Percentiles rank a stretch among this genome's conserved stretches.
These are phyloP conservation scores for Oxyura jamaicensis DNA, from an alignment of 2,113 vertebrate species.

Conservation along the genomic window DNA sequence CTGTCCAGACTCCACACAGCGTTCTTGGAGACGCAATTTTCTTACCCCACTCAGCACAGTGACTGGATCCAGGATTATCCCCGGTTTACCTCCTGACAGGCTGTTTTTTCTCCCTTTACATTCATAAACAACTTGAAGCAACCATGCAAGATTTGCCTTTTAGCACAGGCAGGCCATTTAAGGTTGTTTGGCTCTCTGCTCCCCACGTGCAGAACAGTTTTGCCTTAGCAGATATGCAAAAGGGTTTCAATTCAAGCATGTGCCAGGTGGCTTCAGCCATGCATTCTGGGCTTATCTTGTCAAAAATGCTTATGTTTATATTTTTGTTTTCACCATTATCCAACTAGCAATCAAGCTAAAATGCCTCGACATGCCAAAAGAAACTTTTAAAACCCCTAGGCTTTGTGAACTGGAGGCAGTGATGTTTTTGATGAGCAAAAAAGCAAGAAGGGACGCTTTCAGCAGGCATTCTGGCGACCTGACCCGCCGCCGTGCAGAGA, in stretches of 20 bases:
- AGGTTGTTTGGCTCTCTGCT: background rate
- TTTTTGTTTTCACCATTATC: background rate
- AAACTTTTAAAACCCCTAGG: background rate
- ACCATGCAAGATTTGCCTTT: background rate
- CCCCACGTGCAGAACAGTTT: background rate
- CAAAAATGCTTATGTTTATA: background rate
- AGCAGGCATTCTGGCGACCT: background rate
- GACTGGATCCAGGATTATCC: background rate
- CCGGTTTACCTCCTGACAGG: background rate
- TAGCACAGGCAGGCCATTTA: background rate
- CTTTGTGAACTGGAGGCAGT: background rate
- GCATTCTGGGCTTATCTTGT: background rate
- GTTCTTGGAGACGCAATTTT: background rate
- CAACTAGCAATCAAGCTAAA: background rate
- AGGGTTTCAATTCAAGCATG: background rate
- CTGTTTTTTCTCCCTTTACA: background rate
- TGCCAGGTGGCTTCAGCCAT: background rate
- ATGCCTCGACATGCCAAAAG: background rate
- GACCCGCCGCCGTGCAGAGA: background rate
- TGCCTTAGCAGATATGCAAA: background rate
- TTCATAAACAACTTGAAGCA: background rate
- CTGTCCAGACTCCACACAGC: background rate
- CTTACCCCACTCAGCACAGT: accelerated
- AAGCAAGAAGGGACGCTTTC: accelerated
- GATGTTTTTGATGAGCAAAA: background rate